Percentiles rank a stretch among this genome's conserved stretches.
Conservation (phyloP, 2,113 vertebrate genomes). For the Bungarus multicinctus region DNA sequence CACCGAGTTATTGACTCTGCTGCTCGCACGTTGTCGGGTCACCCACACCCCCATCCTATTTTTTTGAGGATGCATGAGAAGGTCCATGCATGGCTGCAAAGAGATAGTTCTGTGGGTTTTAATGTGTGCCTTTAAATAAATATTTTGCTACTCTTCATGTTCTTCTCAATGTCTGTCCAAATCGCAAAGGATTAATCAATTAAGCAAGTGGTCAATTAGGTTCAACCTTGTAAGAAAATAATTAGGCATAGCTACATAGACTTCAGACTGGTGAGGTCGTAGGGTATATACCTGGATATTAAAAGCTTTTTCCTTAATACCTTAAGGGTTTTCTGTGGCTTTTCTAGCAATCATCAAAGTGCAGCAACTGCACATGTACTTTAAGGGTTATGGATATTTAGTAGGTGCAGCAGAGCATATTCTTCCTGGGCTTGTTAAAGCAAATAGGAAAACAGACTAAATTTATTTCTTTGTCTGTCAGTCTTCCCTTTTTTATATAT, state of each 20-base stretch:
- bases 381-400: not conserved
- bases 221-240: conserved; percentile 67
- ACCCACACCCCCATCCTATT: not conserved
- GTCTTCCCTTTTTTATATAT: conserved; percentile 26
- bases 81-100: not conserved
- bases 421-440: conserved; percentile 4
- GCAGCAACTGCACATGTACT: conserved; percentile 4
- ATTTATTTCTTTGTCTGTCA: conserved; percentile 15
- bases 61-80: not conserved
- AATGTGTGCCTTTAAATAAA: conserved; percentile 20
- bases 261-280: conserved; percentile 41
- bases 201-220: conserved; percentile 68
- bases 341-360: conserved; percentile 47
- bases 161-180: conserved; percentile 41
- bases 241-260: conserved; percentile 39
- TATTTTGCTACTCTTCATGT: conserved; percentile 37
- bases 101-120: conserved; percentile 24
- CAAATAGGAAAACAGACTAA: not conserved
- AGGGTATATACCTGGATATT: conserved; percentile 42
- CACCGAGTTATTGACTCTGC: conserved; percentile 21
- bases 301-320: conserved; percentile 34
- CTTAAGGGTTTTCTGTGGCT: conserved; percentile 26
- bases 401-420: not conserved
- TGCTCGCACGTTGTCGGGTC: not conserved
- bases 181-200: conserved; percentile 62